Evolutionary conservation across 2,888 invertebrate genomes (phyloP), one percentile per base, ranked within the genome.

Genomic region (Phaonia tiefii): DNA sequence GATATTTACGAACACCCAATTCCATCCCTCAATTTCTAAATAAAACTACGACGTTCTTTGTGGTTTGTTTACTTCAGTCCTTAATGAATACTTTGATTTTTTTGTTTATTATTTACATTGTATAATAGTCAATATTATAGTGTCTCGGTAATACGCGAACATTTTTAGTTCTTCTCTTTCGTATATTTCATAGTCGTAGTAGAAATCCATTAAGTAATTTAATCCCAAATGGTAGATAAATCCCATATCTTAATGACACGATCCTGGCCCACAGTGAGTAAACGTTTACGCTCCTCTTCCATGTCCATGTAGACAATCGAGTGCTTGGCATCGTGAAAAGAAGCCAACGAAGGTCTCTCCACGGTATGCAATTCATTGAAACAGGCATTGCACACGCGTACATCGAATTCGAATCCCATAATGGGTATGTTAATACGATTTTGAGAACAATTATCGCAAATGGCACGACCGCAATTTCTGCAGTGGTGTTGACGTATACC

Each of bases 331-430:
- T 99, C 99, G 91, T 98, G 97, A 92, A 98, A 98, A 75, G 97
- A 96, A 26, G 99, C 99, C 89, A 99, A 92, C 0, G 99, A 97
- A 72, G 96, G 96, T 87, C 97, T 95, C 75, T 98, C 97, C 85
- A 95, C 95, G 86, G 96, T 95, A 86, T 96, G 94, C 51, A 98
- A 92, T 83, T 94, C 93, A 84, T 94, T 93, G 90, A 95, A 95
- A 92, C 99, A 99, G 44, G 94, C 95, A 89, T 97, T 96, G 92
- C 99, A 99, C 72, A 99, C 96, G 80, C 99, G 93, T 84, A 99
- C 98, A 89, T 97, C 96, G 92, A 98, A 98, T 92, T 99, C 99
- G 92, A 98, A 99, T 63, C 99, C 99, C 97, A 99, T 97, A 69
- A 95, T 93, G 1, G 99, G 99, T 89, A 99, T 96, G 76, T 96